phyloP scores from a whole-genome alignment of 2,113 vertebrate species.

The Myodes glareolus region DNA sequence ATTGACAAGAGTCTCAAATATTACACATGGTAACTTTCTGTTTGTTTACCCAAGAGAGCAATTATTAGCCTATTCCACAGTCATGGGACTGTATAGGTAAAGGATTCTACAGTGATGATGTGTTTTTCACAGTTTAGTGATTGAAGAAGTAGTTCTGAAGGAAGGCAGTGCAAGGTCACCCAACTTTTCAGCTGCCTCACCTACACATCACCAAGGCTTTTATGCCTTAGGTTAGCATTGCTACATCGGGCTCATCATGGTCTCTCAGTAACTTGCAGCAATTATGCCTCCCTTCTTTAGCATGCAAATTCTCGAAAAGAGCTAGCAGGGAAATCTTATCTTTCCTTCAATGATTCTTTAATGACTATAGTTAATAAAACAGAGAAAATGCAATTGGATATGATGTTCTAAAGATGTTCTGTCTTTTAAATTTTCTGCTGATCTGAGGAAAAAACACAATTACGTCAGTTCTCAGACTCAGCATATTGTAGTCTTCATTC shows the following conservation, averaged over 20 bases:
- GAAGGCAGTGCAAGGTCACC: neutral
- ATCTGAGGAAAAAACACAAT: constrained; percentile 66
- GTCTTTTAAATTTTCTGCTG: constrained; percentile 71
- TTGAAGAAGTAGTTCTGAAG: neutral
- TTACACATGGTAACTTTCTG: neutral
- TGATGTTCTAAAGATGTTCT: constrained; percentile 38
- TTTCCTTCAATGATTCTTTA: constrained; percentile 63
- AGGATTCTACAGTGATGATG: neutral
- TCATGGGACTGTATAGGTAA: neutral
- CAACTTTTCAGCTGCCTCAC: neutral
- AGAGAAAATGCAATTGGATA: constrained; percentile 62
- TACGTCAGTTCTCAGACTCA: constrained; percentile 65
- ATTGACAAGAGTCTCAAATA: neutral
- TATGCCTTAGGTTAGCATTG: neutral
- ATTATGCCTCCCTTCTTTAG: constrained; percentile 43
- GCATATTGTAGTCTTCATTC: constrained; percentile 56
- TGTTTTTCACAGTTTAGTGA: neutral
- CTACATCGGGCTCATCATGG: neutral
- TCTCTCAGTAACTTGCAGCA: neutral
- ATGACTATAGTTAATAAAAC: constrained; percentile 60
- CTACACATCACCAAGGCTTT: neutral
- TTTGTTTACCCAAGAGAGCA: neutral
- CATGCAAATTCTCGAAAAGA: constrained; percentile 37
- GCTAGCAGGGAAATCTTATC: constrained; percentile 52
- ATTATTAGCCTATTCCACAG: neutral